These are phyloP conservation scores for Danio aesculapii DNA, from an alignment of 2,797 vertebrate genomes.

Conservation along the genomic window DNA sequence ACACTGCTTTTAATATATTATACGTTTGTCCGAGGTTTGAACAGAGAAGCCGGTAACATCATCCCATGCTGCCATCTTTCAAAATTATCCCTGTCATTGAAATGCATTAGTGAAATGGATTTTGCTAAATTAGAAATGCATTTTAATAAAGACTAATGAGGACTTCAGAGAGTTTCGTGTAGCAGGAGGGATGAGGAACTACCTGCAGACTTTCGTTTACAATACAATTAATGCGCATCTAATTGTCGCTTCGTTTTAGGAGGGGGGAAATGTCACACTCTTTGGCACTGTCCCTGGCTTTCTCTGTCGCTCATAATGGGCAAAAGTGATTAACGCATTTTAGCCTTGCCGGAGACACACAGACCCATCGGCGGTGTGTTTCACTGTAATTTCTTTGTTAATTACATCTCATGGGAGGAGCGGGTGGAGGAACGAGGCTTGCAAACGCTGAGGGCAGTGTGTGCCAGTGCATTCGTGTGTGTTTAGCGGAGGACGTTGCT, in stretches of 20 bases:
- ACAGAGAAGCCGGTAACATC: constrained; percentile 17
- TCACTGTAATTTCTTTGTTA: constrained; percentile 83
- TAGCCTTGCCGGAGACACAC: constrained; percentile 66
- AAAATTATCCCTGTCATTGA: constrained; percentile 37
- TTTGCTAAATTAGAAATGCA: constrained; percentile 54
- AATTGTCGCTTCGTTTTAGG: constrained; percentile 38
- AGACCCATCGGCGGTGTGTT: constrained; percentile 73
- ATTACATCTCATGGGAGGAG: constrained; percentile 81
- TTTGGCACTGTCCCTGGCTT: constrained; percentile 35
- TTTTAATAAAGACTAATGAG: constrained; percentile 60
- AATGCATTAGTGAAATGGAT: constrained; percentile 50
- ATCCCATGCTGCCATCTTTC: constrained; percentile 33
- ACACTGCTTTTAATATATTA: constrained; percentile 2
- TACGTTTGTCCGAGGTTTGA: not conserved
- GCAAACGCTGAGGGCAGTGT: constrained; percentile 46
- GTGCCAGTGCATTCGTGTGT: constrained; percentile 35
- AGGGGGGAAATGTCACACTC: constrained; percentile 29
- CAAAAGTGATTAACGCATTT: constrained; percentile 77
- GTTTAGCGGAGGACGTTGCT: constrained; percentile 68
- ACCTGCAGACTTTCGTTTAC: constrained; percentile 39
- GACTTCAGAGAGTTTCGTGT: constrained; percentile 50
- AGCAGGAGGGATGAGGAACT: not conserved
- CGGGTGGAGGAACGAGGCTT: constrained; percentile 63
- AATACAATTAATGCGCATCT: constrained; percentile 37
- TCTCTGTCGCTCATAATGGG: constrained; percentile 56